Evolutionary conservation across 2,113 vertebrate species (phyloP).

Genomic region (Silurus glanis): DNA sequence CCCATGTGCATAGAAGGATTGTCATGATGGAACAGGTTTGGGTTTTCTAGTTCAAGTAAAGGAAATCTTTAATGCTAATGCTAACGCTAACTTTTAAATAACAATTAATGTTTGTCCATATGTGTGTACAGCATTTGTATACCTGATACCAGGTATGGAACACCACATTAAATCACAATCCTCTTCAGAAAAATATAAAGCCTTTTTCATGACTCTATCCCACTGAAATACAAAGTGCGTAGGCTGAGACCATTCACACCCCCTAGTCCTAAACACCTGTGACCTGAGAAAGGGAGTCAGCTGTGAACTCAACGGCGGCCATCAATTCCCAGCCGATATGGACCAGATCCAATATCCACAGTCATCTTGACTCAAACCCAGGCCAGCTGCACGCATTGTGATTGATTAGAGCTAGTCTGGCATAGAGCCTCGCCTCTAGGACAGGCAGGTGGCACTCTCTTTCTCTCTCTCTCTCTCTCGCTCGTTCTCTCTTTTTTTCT

Average conservation of each 20-base stretch:
- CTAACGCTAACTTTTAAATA: too few species aligned
- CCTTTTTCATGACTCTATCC: background rate
- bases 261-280: slow-evolving; percentile 44
- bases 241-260: background rate
- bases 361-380: slow-evolving; percentile 46
- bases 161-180: background rate
- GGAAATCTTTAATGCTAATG: too few species aligned
- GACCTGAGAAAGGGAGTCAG: slow-evolving; percentile 32
- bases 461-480: slow-evolving; percentile 17
- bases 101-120: too few species aligned
- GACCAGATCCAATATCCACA: slow-evolving; percentile 53
- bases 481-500: background rate
- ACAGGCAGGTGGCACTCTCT: slow-evolving; percentile 34
- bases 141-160: too few species aligned
- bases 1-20: too few species aligned
- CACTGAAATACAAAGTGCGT: background rate
- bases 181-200: background rate
- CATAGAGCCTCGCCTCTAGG: slow-evolving; percentile 25
- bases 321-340: slow-evolving; percentile 41
- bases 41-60: too few species aligned
- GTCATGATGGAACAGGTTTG: too few species aligned
- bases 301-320: slow-evolving; percentile 20
- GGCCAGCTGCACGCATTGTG: slow-evolving; percentile 48
- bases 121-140: too few species aligned
- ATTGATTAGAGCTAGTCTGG: slow-evolving; percentile 45